Base-by-base conservation (phyloP, 2,797 vertebrate genomes). In the Champsocephalus gunnari region DNA sequence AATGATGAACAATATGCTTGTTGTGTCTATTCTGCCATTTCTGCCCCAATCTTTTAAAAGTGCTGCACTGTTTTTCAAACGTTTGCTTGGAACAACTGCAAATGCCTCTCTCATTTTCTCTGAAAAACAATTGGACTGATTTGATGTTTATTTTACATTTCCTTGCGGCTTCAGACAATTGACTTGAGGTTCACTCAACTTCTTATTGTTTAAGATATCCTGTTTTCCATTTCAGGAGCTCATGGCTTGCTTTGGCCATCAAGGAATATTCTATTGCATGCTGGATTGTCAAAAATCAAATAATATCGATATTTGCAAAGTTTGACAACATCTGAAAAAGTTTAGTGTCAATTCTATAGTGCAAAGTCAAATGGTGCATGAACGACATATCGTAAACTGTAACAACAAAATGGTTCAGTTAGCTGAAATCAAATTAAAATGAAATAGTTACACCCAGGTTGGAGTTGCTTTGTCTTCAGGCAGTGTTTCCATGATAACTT, bases 171-270 rank as follows among this genome's bases (percentile, higher is more conserved):
- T 87, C 77, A 83, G 84, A 90, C 90, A 94, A 92, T 90, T 70
- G 75, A 65, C 84, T 84, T 77, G 57, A 83, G 88, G 88, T 87
- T 88, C 80, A 90, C 81, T 92, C 79, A 78, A 85, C 83, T 85
- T 87, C 80, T 91, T 93, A 95, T 95, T 95, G 93, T 95, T 92
- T 74, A 59, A 87, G 57, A 74, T 88, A 94, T 95, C 95, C 95
- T 95, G 94, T 95, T 95, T 95, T 94, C 57, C 1, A 84, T 87
- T 81, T 82, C 49, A 55, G 66, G 80, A 76, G 77, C 66, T 78
- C 41, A 28, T 44, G 44, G 53, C 41, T 82, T 88, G 73, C 65
- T 77, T 79, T 45, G 70, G 60, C 53, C 75, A 69, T 21, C 57
- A 55, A 71, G 60, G 53, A 69, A 32, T 68, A 80, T 66, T 80